phyloP scores from a whole-genome alignment of 2,888 invertebrate genomes.

The Cosmopolites sordidus region DNA sequence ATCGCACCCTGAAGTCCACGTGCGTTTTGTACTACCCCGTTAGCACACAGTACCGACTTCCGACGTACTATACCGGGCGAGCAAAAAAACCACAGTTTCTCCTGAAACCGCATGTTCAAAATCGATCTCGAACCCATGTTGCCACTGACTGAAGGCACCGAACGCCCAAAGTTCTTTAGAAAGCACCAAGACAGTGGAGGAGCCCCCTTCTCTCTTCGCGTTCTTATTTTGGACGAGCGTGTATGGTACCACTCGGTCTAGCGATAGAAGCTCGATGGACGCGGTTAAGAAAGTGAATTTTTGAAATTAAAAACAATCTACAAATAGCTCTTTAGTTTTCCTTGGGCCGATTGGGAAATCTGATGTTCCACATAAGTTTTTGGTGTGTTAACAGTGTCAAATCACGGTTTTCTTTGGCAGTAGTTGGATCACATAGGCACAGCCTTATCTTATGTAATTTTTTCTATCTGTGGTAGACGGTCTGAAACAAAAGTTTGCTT shows the following conservation, averaged over 20 bases:
- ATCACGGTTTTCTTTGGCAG: too few relatives aligned
- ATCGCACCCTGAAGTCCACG: neutral
- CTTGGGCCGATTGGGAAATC: too few relatives aligned
- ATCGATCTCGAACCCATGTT: constrained; percentile 25
- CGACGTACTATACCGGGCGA: constrained; percentile 1
- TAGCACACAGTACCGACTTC: neutral
- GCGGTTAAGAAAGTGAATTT: too few relatives aligned
- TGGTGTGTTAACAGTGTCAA: too few relatives aligned
- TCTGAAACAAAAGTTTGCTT: neutral
- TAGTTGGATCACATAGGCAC: neutral
- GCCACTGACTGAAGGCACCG: constrained; percentile 10
- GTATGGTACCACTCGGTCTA: constrained; percentile 7
- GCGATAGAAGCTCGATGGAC: constrained; percentile 10
- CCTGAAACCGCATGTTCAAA: constrained; percentile 24
- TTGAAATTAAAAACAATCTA: too few relatives aligned
- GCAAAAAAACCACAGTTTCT: constrained; percentile 21
- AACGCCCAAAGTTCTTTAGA: constrained; percentile 14
- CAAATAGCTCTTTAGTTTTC: too few relatives aligned
- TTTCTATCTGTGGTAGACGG: neutral
- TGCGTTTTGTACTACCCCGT: neutral
- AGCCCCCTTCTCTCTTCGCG: constrained; percentile 20
- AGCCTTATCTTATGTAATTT: neutral
- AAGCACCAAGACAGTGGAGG: constrained; percentile 14
- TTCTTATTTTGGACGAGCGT: constrained; percentile 1
- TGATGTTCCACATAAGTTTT: too few relatives aligned